Percentiles rank a stretch among this genome's conserved stretches.
These are phyloP conservation scores for Stichodactyla helianthus DNA, from an alignment of 64 coral and sea anemone species.

Conservation along the genomic window DNA sequence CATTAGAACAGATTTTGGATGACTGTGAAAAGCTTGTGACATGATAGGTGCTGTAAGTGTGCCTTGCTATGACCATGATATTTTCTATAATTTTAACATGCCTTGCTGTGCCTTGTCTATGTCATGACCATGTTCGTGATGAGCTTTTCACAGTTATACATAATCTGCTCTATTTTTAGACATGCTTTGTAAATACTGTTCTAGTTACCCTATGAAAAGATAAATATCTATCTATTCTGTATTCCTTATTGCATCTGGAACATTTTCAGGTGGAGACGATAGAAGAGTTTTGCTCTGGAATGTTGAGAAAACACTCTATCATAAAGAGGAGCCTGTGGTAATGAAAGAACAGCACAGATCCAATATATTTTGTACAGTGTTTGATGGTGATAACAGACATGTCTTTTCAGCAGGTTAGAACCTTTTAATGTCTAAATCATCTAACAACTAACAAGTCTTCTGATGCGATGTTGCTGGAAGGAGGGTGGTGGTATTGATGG, in stretches of 20 bases:
- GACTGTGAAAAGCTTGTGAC: too few species aligned
- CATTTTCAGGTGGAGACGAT: constrained; percentile 72
- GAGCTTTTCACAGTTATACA: too few species aligned
- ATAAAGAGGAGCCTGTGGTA: constrained; percentile 19
- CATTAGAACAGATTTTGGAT: too few species aligned
- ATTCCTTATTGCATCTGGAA: not conserved
- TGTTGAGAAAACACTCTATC: constrained; percentile 75
- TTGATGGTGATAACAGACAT: constrained; percentile 72
- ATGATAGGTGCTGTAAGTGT: too few species aligned
- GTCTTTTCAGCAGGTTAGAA: constrained; percentile 78
- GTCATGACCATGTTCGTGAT: too few species aligned
- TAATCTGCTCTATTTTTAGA: too few species aligned
- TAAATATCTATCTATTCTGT: not conserved
- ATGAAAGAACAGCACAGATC: constrained; percentile 92
- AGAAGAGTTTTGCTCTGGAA: constrained; percentile 85
- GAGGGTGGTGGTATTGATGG: too few species aligned
- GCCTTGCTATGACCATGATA: too few species aligned
- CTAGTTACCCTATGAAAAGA: too few species aligned
- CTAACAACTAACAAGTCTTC: not conserved
- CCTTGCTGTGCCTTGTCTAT: too few species aligned
- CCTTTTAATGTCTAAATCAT: not conserved
- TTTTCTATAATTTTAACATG: too few species aligned
- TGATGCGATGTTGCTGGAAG: not conserved
- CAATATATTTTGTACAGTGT: constrained; percentile 88
- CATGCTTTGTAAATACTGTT: too few species aligned